Evolutionary conservation across 2,888 invertebrate genomes (phyloP).

Genomic region (Lucinisca nassula): DNA sequence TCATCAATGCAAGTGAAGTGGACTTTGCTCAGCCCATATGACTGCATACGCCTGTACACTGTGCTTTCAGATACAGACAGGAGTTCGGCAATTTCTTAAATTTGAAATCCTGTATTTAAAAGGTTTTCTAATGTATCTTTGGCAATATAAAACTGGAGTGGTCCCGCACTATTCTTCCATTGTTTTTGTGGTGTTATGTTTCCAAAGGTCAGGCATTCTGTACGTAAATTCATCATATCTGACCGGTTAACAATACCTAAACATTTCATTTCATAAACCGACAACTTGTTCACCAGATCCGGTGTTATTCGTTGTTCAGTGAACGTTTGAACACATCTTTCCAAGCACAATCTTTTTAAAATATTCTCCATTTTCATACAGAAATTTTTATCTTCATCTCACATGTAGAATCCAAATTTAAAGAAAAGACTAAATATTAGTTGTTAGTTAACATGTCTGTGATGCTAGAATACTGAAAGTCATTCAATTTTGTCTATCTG

Average conservation of each 20-base stretch:
- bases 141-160: constrained; percentile 24
- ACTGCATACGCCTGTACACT: constrained; percentile 29
- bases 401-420: no score
- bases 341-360: constrained; percentile 20
- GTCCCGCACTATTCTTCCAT: background rate
- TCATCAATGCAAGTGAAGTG: constrained; percentile 30
- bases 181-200: background rate
- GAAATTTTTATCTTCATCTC: no score
- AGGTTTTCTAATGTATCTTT: constrained; percentile 20
- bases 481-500: no score
- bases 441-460: no score
- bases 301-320: constrained; percentile 39
- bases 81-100: constrained; percentile 19
- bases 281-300: constrained; percentile 37
- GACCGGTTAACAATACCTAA: constrained; percentile 28
- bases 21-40: background rate
- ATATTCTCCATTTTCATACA: constrained; percentile 37
- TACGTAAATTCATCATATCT: constrained; percentile 41
- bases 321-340: constrained; percentile 9
- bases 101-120: constrained; percentile 21
- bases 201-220: background rate
- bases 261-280: constrained; percentile 32
- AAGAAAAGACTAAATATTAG: no score
- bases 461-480: no score
- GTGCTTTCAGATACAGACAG: constrained; percentile 46